Conservation (phyloP, 1,140 invertebrate species). For the Papilio polytes region DNA sequence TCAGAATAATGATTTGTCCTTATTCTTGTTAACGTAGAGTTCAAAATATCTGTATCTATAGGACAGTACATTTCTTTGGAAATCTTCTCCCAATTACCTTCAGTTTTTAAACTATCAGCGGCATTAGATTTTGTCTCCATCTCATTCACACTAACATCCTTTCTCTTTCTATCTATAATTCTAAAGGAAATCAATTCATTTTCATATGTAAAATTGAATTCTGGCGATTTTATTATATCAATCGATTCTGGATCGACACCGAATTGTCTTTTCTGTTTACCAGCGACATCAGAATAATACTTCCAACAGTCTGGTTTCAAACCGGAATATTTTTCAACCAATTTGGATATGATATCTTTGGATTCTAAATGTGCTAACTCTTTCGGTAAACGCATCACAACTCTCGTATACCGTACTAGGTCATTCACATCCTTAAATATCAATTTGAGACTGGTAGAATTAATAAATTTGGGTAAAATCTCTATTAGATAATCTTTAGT, state of each 20-base stretch:
- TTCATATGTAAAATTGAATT: slow-evolving; percentile 65
- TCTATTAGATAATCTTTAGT: slow-evolving; percentile 73
- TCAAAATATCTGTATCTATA: slow-evolving; percentile 59
- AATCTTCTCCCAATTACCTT: slow-evolving; percentile 54
- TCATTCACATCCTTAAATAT: slow-evolving; percentile 65
- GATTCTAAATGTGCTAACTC: slow-evolving; percentile 68
- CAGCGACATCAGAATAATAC: slow-evolving; percentile 71
- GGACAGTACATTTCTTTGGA: slow-evolving; percentile 64
- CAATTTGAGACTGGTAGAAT: slow-evolving; percentile 68
- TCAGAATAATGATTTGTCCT: slow-evolving; percentile 71
- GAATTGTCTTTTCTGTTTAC: slow-evolving; percentile 73
- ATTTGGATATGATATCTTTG: slow-evolving; percentile 57
- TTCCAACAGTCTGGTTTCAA: slow-evolving; percentile 75
- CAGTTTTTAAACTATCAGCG: slow-evolving; percentile 49
- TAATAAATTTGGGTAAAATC: slow-evolving; percentile 68
- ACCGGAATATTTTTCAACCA: slow-evolving; percentile 61
- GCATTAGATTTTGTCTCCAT: slow-evolving; percentile 34
- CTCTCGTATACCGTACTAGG: slow-evolving; percentile 70
- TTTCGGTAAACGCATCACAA: slow-evolving; percentile 68
- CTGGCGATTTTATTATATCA: slow-evolving; percentile 64
- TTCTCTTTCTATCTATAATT: slow-evolving; percentile 72
- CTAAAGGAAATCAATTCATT: slow-evolving; percentile 63
- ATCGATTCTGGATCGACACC: slow-evolving; percentile 73
- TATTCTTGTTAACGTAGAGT: slow-evolving; percentile 58
- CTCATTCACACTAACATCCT: slow-evolving; percentile 60